These are phyloP conservation scores for Eleginops maclovinus DNA, from an alignment of 2,113 vertebrate genomes.

Conservation along the genomic window DNA sequence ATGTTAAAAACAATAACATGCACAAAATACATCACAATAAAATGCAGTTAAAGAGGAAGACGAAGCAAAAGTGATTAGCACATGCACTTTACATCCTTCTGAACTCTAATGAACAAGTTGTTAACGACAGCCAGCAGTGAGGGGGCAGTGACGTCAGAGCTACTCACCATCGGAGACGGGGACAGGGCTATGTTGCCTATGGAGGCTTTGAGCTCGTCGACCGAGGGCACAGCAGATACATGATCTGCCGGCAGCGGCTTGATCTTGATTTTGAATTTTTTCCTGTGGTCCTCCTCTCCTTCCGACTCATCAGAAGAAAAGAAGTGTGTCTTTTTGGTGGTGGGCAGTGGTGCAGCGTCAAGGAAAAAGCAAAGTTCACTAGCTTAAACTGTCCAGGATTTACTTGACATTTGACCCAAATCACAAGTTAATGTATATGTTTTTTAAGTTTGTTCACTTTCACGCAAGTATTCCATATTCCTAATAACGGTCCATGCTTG, in stretches of 20 bases:
- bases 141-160: slow-evolving; percentile 6
- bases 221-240: slow-evolving; percentile 84
- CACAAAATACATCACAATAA: not conserved
- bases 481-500: not conserved
- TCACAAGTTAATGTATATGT: not conserved
- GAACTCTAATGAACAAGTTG: not conserved
- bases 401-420: not conserved
- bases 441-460: too few species aligned
- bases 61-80: not conserved
- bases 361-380: slow-evolving; percentile 80
- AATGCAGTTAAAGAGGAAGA: not conserved
- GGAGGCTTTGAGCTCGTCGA: slow-evolving; percentile 95
- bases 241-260: slow-evolving; percentile 89
- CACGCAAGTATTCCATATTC: too few species aligned
- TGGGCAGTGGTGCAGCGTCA: slow-evolving; percentile 84
- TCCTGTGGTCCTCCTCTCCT: slow-evolving; percentile 93
- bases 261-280: slow-evolving; percentile 98
- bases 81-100: not conserved
- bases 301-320: slow-evolving; percentile 98
- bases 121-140: not conserved
- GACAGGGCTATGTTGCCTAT: slow-evolving; percentile 96
- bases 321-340: slow-evolving; percentile 90
- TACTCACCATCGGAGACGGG: slow-evolving; percentile 95
- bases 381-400: not conserved
- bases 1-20: not conserved